These are phyloP conservation scores for Phalloptychus januarius DNA, from an alignment of 2,797 vertebrate species.

Conservation along the genomic window DNA sequence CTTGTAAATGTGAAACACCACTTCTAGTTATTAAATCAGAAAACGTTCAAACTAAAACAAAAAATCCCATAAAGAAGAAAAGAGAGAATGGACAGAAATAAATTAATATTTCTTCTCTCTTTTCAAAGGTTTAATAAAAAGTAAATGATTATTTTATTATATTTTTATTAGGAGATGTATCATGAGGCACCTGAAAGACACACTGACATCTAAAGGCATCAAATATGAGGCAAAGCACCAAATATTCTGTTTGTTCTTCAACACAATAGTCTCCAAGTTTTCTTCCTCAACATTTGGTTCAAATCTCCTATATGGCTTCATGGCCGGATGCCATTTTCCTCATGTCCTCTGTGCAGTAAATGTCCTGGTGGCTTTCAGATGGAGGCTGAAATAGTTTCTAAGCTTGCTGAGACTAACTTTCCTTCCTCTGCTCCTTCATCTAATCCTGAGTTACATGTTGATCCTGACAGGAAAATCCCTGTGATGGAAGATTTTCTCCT, in stretches of 20 bases:
- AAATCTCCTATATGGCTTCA: neutral
- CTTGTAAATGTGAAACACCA: neutral
- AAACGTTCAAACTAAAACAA: neutral
- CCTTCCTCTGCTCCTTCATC: neutral
- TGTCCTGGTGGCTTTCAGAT: neutral
- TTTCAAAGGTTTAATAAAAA: neutral
- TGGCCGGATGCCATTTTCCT: neutral
- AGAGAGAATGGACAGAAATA: neutral
- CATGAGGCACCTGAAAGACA: neutral
- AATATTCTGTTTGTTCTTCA: neutral
- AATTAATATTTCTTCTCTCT: neutral
- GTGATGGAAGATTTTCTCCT: neutral
- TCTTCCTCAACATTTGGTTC: neutral
- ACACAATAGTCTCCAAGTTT: neutral
- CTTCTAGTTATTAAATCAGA: neutral
- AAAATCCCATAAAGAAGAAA: neutral
- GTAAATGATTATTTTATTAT: neutral
- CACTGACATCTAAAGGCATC: neutral
- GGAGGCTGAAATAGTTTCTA: neutral
- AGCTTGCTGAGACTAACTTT: neutral
- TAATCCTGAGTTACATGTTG: neutral
- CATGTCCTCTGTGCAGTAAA: neutral
- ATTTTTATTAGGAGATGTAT: neutral
- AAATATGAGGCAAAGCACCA: neutral
- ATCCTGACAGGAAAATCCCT: neutral